Evolutionary conservation across 1,140 invertebrate genomes (phyloP), one percentile per base, ranked within the genome.

Genomic region (Cyphomyrmex costatus): DNA sequence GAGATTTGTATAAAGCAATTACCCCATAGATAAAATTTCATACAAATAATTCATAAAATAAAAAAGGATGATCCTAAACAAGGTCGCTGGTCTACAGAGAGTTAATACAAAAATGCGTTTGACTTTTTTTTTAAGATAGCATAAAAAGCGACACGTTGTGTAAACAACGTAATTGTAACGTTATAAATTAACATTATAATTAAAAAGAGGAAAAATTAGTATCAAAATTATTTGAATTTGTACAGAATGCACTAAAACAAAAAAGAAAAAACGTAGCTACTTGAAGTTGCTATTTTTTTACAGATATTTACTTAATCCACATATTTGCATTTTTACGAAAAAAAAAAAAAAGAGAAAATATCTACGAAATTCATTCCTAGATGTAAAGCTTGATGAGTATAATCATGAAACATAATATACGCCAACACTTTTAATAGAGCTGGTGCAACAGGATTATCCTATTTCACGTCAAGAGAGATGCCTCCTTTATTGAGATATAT

Each of bases 381-480:
- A 7, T 19, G 73, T 1, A 1, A 42, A 61, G 0, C 33, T 49
- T 8, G 2, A 46, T 46, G 21, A 63, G 36, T 46, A 77, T 30
- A 78, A 78, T 49, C 24, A 21, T 65, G 36, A 78, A 78, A 33
- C 24, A n/a, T 65, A 30, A 36, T 58, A 36, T n/a, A 16, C 30
- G 12, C 12, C 4, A 7, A 16, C 16, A 21, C n/a, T 42, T 24
- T 60, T 58, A 76, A 24, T 6, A 42, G 12, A 3, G 14, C 4
- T 1, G 53, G 0, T 56, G 33, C 16, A 60, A 19, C 33, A 16
- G 16, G 33, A 60, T 79, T 49, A 65, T 65, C 16, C 6, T 19
- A 36, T 33, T 79, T 16, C 61, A 14, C n/a, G 16, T 7, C 7
- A 33, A 49, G 14, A 49, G 14, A 46, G 36, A 10, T 14, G n/a